phyloP scores from a whole-genome alignment of 92 coral and sea anemone species.

The Plumapathes pennacea region DNA sequence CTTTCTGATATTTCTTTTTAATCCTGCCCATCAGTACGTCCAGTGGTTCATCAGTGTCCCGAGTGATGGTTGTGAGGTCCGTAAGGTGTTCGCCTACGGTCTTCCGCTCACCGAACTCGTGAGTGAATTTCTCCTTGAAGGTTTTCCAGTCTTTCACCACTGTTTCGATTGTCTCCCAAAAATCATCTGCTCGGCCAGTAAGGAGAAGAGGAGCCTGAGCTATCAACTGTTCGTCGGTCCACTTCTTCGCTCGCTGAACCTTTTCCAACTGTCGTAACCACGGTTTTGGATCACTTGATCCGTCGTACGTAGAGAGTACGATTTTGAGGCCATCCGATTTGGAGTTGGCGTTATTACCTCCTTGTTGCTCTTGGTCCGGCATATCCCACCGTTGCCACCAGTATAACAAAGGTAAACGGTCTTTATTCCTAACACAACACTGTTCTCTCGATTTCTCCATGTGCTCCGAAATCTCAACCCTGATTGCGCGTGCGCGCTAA shows the following conservation, averaged over 20 bases:
- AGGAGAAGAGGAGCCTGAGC: slow-evolving; percentile 30
- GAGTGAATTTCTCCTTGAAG: slow-evolving; percentile 36
- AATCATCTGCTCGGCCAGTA: slow-evolving; percentile 45
- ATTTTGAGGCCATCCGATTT: slow-evolving; percentile 25
- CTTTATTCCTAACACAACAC: not conserved
- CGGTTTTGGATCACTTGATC: slow-evolving; percentile 32
- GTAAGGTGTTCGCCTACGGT: slow-evolving; percentile 42
- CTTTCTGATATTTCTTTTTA: slow-evolving; percentile 18
- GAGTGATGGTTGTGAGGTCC: slow-evolving; percentile 23
- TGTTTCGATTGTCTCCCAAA: slow-evolving; percentile 34
- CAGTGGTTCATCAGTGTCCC: slow-evolving; percentile 16
- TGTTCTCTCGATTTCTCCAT: not conserved
- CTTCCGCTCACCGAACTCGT: slow-evolving; percentile 41
- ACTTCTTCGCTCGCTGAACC: slow-evolving; percentile 37
- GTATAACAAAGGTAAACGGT: not conserved
- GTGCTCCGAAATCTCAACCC: no score
- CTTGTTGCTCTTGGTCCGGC: not conserved
- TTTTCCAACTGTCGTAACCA: slow-evolving; percentile 48
- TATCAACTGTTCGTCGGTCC: no score
- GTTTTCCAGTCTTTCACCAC: slow-evolving; percentile 28
- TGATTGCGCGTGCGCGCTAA: no score
- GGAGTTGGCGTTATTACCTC: not conserved
- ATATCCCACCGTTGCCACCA: slow-evolving; percentile 27
- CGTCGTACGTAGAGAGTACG: slow-evolving; percentile 32
- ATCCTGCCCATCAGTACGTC: slow-evolving; percentile 38